Evolutionary conservation across 2,113 vertebrate genomes (phyloP).

Genomic region (Rhea americana): DNA sequence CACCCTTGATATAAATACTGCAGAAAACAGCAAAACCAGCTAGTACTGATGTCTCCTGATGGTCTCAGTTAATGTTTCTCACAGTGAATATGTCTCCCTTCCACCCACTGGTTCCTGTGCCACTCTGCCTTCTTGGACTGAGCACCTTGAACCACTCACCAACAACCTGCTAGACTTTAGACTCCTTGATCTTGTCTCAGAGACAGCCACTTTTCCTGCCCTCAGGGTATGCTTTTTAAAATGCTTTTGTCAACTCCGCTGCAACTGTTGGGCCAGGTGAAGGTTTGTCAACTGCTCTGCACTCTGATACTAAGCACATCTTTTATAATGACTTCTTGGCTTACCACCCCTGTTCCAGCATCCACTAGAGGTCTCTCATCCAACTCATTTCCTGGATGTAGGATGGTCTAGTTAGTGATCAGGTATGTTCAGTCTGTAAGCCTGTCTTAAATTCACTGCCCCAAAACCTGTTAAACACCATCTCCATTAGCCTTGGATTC

Average conservation of each 20-base stretch:
- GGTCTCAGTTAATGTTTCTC: neutral
- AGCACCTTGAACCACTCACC: neutral
- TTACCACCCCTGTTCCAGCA: neutral
- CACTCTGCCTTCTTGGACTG: neutral
- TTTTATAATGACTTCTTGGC: neutral
- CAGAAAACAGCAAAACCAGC: neutral
- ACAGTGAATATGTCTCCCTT: accelerated
- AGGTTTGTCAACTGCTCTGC: neutral
- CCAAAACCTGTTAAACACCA: neutral
- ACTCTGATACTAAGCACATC: neutral
- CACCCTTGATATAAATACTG: neutral
- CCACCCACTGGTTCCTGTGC: neutral
- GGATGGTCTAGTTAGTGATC: neutral
- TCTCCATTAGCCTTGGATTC: neutral
- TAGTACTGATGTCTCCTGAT: accelerated
- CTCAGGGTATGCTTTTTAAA: neutral
- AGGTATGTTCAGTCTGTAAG: neutral
- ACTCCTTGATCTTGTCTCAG: neutral
- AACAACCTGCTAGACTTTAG: neutral
- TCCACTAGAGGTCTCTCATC: neutral
- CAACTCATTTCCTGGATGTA: accelerated
- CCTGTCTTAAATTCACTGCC: neutral
- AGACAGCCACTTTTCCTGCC: neutral
- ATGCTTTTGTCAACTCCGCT: neutral
- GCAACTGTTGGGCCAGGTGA: neutral